Percentiles rank a stretch among this genome's conserved stretches.
Conservation (phyloP, 1,140 invertebrate species). For the Papilio aristodemus region DNA sequence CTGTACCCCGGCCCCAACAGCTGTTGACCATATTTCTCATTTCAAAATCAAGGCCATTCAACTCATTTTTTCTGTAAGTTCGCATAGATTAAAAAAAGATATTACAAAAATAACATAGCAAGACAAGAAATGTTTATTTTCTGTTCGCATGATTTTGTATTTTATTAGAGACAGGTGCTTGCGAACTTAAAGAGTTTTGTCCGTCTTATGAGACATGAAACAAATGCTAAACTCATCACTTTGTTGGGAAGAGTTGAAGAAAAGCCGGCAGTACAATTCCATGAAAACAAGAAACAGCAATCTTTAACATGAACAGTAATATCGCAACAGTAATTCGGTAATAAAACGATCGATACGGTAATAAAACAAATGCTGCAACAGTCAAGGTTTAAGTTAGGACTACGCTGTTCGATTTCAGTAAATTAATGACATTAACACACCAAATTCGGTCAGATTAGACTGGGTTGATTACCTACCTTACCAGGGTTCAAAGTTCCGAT, state of each 20-base stretch:
- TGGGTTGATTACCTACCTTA: too few species aligned
- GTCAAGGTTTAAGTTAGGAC: too few species aligned
- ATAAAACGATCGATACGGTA: too few species aligned
- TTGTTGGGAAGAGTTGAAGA: not conserved
- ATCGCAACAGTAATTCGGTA: too few species aligned
- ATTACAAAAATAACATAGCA: constrained; percentile 24
- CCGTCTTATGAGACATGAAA: constrained; percentile 8
- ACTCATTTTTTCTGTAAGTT: constrained; percentile 13
- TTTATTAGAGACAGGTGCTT: constrained; percentile 25
- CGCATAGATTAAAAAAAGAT: constrained; percentile 12
- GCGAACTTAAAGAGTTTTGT: constrained; percentile 7
- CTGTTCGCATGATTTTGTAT: constrained; percentile 22
- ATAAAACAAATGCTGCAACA: too few species aligned
- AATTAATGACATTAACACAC: too few species aligned
- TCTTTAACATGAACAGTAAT: too few species aligned
- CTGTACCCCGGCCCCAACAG: not conserved
- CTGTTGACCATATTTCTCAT: constrained; percentile 24
- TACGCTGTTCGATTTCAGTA: too few species aligned
- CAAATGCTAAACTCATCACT: constrained; percentile 7
- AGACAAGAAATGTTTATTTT: constrained; percentile 16
- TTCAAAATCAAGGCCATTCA: constrained; percentile 32
- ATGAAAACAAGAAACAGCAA: not conserved
- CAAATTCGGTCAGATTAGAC: too few species aligned
- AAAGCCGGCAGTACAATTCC: not conserved
- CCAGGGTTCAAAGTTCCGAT: too few species aligned